Base-by-base conservation (phyloP, 2,113 vertebrate genomes). In the Thymallus thymallus region DNA sequence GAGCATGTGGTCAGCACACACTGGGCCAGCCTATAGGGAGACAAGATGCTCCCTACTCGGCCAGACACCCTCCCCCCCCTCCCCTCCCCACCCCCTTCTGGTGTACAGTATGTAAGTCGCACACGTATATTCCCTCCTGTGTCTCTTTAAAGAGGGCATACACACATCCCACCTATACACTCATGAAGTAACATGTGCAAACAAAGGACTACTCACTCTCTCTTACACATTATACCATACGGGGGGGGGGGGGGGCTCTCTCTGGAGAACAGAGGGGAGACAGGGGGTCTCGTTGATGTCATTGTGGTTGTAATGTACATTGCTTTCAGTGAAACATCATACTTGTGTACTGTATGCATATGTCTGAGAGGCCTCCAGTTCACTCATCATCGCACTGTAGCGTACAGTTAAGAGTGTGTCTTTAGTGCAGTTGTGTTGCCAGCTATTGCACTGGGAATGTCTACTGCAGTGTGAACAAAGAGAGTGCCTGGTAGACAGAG, bases 141-240 rank as follows among this genome's bases (percentile, higher is more conserved):
- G 35, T 68, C 66, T 45, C 13, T 3, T 18, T 45, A 45, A 9
- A 46, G 0, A 35, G 22, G 66, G 35, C 3, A 20, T 45, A n/a
- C 35, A 68, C 35, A 13, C 18, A 13, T 24, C n/a, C 61, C 61
- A 29, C 61, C 61, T 63, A n/a, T 60, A 45, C 23, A 55, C 48
- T 26, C 30, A 60, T 22, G 30, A 20, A n/a, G 32, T 66, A 66
- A 41, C 18, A 32, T 35, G 29, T 46, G 55, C 24, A 65, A 26
- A 65, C 4, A 69, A 45, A 60, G 51, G 14, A 45, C 24, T 0
- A 61, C 68, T 51, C 29, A 51, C 60, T 70, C 65, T 30, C 5
- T 18, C 51, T 14, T 16, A 76, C 64, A 69, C 58, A 70, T 22
- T 45, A 62, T 9, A 16, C 7, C 71, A 41, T 20, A 64, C 56